Conservation (phyloP, 2,888 invertebrate genomes). For the Glaucopsyche alexis region DNA sequence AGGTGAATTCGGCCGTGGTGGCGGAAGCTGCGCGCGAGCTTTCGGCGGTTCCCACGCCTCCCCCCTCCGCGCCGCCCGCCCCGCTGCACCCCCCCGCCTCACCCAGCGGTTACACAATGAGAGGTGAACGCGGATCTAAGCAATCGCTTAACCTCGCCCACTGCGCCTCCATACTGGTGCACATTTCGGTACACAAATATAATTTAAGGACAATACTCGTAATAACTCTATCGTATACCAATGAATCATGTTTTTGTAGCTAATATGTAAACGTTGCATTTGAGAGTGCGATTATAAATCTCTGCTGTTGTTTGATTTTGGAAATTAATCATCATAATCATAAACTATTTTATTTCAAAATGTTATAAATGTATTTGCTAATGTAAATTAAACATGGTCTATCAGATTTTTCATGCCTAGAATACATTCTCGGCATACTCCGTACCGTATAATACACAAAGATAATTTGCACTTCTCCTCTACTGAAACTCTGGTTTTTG, state of each 20-base stretch:
- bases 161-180: conserved; percentile 57
- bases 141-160: conserved; percentile 80
- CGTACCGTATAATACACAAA: no score
- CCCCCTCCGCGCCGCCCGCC: conserved; percentile 42
- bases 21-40: conserved; percentile 76
- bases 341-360: not conserved
- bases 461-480: no score
- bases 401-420: not conserved
- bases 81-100: conserved; percentile 63
- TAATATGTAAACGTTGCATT: conserved; percentile 23
- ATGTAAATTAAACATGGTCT: not conserved
- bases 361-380: not conserved
- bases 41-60: conserved; percentile 77
- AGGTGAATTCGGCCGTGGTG: conserved; percentile 66
- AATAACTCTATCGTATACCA: conserved; percentile 14
- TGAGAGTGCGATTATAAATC: conserved; percentile 8
- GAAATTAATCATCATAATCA: not conserved
- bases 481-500: no score
- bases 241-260: conserved; percentile 25
- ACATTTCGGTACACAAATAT: conserved; percentile 40
- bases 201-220: conserved; percentile 28
- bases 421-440: no score
- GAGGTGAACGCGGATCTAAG: conserved; percentile 80
- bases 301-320: not conserved
- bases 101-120: conserved; percentile 71